Base-by-base conservation (phyloP, 2,888 invertebrate genomes). In the Arge pagana region DNA sequence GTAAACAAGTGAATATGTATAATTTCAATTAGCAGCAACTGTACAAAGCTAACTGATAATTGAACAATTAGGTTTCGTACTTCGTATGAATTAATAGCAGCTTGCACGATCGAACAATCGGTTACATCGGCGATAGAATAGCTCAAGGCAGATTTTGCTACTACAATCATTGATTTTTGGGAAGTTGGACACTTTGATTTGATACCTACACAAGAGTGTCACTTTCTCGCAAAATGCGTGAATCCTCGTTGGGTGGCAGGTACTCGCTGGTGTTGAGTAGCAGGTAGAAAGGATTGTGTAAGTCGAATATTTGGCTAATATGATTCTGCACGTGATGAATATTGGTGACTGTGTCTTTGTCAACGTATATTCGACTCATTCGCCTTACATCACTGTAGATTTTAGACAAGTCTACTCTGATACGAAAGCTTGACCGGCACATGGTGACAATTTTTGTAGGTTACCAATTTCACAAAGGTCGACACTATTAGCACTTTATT, bases 201-300 rank as follows among this genome's bases (percentile, higher is more conserved):
- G 18, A 21, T 50, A 61, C 64, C 64, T 52, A 70, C 68, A 61
- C 7, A 7, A 69, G 54, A 0, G 56, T 59, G 30, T 67, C 67
- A 15, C 65, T 64, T 3, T 67, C 64, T 16, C 64, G 59, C 3
- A 71, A 36, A 42, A 71, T 57, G 26, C 62, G 63, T 13, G 74
- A 63, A 53, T 78, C 76, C 54, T 77, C 77, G 11, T 55, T 63
- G 2, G 74, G 67, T 2, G 78, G 77, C 33, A 77, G 55, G 58
- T 70, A 73, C 33, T 68, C 69, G 11, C 61, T 61, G 3, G 68
- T 63, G 15, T 66, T 64, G 13, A 67, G 58, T 13, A 72, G 48
- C 11, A 77, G 61, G 49, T 77, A 69, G 56, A 76, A 75, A 1
- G 72, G 69, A 51, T 70, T 66, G n/a, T 54, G 31, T n/a, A 77